Percentiles rank a stretch among this genome's conserved stretches.
phyloP scores from a whole-genome alignment of 2,888 invertebrate genomes.

The Yponomeuta malinellus region DNA sequence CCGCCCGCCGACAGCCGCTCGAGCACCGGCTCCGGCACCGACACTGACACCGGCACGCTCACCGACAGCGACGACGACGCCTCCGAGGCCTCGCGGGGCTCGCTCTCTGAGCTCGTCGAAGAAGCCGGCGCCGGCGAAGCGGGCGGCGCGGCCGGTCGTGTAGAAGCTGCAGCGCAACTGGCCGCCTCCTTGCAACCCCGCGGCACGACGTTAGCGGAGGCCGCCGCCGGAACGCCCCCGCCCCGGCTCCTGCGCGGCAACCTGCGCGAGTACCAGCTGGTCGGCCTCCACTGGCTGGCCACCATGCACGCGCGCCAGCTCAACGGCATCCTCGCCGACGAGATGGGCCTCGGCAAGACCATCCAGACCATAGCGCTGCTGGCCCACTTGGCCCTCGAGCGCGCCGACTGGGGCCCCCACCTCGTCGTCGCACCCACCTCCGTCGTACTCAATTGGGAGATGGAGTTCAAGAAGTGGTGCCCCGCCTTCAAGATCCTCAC shows the following conservation, averaged over 20 bases:
- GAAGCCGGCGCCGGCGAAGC: constrained; percentile 21
- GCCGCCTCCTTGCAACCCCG: constrained; percentile 98
- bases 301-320: constrained; percentile 96
- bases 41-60: constrained; percentile 24
- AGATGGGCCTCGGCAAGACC: constrained; percentile 98
- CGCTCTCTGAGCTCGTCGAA: constrained; percentile 32
- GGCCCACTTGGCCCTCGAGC: constrained; percentile 91
- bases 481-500: constrained; percentile 99
- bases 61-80: constrained; percentile 40
- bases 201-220: constrained; percentile 96
- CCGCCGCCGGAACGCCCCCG: constrained; percentile 88
- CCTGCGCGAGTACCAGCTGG: constrained; percentile 96
- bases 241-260: constrained; percentile 94
- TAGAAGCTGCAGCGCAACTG: constrained; percentile 94
- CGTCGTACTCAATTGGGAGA: constrained; percentile 99
- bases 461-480: constrained; percentile 99
- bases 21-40: constrained; percentile 7
- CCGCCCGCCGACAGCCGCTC: constrained; percentile 16
- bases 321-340: constrained; percentile 97
- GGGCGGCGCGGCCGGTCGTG: constrained; percentile 77
- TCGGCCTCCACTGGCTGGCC: constrained; percentile 97
- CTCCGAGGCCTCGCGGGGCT: constrained; percentile 26
- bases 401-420: constrained; percentile 98
- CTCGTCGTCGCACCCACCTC: constrained; percentile 99
- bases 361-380: constrained; percentile 97